These are phyloP conservation scores for Cebus imitator DNA, from an alignment of 2,113 vertebrate species.

Conservation along the genomic window DNA sequence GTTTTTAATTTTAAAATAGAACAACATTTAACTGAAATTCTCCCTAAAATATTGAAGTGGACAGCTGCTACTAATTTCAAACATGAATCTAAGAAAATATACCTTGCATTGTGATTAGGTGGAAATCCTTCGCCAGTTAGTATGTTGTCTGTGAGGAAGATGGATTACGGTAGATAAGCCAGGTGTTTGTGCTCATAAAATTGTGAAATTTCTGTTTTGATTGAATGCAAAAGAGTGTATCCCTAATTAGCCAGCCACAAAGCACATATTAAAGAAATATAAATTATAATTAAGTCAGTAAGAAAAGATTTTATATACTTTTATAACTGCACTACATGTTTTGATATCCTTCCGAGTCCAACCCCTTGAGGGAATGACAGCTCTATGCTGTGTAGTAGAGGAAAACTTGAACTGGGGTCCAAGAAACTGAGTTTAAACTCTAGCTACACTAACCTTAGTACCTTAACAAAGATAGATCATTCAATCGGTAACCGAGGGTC, in stretches of 20 bases:
- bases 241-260: conserved; percentile 57
- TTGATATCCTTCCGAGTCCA: neutral
- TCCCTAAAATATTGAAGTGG: conserved; percentile 67
- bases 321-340: neutral
- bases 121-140: conserved; percentile 44
- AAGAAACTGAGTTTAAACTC: neutral
- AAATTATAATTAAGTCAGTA: conserved; percentile 62
- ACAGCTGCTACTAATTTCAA: conserved; percentile 68
- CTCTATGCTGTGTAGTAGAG: neutral
- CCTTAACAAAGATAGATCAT: neutral
- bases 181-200: conserved; percentile 63
- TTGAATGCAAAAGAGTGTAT: conserved; percentile 57
- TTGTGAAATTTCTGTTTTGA: conserved; percentile 49
- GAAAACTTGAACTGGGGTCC: neutral
- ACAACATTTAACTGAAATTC: conserved; percentile 54
- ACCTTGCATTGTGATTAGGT: conserved; percentile 72
- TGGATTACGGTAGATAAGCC: conserved; percentile 53
- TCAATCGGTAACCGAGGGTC: neutral
- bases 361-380: neutral
- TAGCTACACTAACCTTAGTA: neutral
- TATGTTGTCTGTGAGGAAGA: conserved; percentile 45
- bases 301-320: conserved; percentile 47
- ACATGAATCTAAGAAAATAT: conserved; percentile 64
- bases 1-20: conserved; percentile 71
- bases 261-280: conserved; percentile 50